Evolutionary conservation across 2,113 vertebrate genomes (phyloP), one percentile per base, ranked within the genome.

Genomic region (Brachirus orientalis): DNA sequence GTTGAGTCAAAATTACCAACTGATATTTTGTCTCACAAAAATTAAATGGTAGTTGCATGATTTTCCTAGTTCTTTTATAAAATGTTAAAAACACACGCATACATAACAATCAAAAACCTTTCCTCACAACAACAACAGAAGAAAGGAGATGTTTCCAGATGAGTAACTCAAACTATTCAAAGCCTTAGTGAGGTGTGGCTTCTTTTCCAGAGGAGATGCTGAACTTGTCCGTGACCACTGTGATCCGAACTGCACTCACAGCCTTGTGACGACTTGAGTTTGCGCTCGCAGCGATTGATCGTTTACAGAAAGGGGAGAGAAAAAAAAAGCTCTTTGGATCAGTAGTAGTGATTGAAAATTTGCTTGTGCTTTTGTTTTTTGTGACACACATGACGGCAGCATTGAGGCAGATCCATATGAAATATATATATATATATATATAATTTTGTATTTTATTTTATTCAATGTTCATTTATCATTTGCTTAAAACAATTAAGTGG

Each of bases 141-240:
- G 54, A n/a, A 60, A 45, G 41, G 22, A 43, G 54, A 58, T 37
- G 69, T 71, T 74, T 68, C 40, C 63, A 80, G 40, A 75, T 43
- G 72, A 66, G 80, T 69, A 83, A 86, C 63, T 65, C 28, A 55
- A 63, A 79, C 78, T 72, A 22, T 73, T 51, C 47, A 62, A 67
- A 76, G 90, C 85, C 89, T 86, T 80, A 85, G 87, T 10, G 60
- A 80, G 76, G 79, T 51, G 77, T 51, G 84, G 73, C 84, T 82
- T 86, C 54, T 55, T 55, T 4, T 38, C 35, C 3, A 22, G 77
- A 83, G 80, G 78, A 84, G 83, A 89, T 72, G 86, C 87, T 85
- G 85, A 85, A 85, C 85, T 88, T 86, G 88, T 89, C 89, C 90
- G 88, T 84, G 84, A 92, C 86, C 91, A 92, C 91, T 92, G 91